Evolutionary conservation across 2,797 vertebrate genomes (phyloP).

Genomic region (Parotocinclus haroldoi): DNA sequence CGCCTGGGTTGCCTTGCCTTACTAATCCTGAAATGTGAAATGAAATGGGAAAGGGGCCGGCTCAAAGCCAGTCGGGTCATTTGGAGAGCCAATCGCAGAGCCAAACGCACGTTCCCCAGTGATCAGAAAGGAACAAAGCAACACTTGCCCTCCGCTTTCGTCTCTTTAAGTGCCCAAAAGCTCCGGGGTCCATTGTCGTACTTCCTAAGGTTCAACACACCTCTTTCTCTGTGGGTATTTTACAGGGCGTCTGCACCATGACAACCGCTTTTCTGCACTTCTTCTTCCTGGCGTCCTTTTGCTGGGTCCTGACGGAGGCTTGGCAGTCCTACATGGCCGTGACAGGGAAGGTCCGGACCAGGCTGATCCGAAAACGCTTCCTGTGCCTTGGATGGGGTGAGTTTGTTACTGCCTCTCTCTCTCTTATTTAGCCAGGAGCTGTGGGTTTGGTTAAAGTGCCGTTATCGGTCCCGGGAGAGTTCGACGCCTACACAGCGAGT

Average conservation of each 20-base stretch:
- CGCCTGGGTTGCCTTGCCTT: too few species aligned
- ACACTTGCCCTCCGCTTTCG: too few species aligned
- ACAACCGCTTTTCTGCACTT: constrained; percentile 98
- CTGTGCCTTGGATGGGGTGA: constrained; percentile 99
- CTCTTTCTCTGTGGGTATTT: constrained; percentile 29
- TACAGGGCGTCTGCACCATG: constrained; percentile 93
- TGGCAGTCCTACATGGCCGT: constrained; percentile 99
- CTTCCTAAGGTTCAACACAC: not conserved
- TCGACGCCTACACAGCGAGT: too few species aligned
- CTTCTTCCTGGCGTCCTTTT: constrained; percentile 99
- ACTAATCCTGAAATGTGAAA: too few species aligned
- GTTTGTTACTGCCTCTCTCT: constrained; percentile 45
- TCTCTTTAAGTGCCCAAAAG: too few species aligned
- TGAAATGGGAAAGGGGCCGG: too few species aligned
- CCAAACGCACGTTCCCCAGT: too few species aligned
- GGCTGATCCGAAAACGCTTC: constrained; percentile 97
- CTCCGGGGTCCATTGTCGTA: too few species aligned
- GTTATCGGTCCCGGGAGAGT: not conserved
- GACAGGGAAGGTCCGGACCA: constrained; percentile 96
- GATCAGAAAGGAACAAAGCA: too few species aligned
- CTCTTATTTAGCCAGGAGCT: constrained; percentile 22
- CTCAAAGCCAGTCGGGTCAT: too few species aligned
- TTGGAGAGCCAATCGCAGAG: too few species aligned
- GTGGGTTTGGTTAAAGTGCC: not conserved
- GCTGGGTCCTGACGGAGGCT: constrained; percentile 98